Evolutionary conservation across 2,888 invertebrate species (phyloP), one percentile per base, ranked within the genome.

Genomic region (Coleophora flavipennella): DNA sequence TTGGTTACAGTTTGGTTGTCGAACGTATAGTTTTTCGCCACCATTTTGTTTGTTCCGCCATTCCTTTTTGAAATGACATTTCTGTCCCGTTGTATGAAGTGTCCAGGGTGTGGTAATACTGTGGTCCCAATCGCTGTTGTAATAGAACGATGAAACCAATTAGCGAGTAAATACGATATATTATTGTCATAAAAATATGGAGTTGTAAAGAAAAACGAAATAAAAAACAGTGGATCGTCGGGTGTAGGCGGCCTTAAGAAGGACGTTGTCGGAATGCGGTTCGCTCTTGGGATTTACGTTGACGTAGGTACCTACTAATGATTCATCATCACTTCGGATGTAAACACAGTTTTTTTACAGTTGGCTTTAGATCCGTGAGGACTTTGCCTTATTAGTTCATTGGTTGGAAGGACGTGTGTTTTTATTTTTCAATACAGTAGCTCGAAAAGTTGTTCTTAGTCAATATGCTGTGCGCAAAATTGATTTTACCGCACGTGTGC

Each of bases 311-410:
- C n/a, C n/a, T n/a, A n/a, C 70, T 57, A 44, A 61, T 78, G 78
- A 79, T 71, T 80, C 79, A 75, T 73, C 67, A 58, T 73, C 67
- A 58, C 50, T 45, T 59, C 51, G 51, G 60, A 68, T 67, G 70
- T 75, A 75, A 77, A 77, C 72, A 78, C 71, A 67, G 55, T 55
- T 72, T 70, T 67, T 68, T 48, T 59, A 51, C 55, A 14, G 38
- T 41, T 51, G 27, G 38, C 38, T 45, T 46, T 50, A 78, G 71
- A 79, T 79, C 79, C 80, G 79, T 69, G 62, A 36, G 25, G 33
- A 31, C 32, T 31, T 31, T 20, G 20, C 20, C 20, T 20, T 20
- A 20, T 20, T 20, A 20, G 20, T 20, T 20, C 20, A 20, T 20
- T 3, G 20, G 20, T 20, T 20, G 6, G 20, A 20, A 20, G 20